Base-by-base conservation (phyloP, 2,113 vertebrate genomes). In the Nanorana parkeri region DNA sequence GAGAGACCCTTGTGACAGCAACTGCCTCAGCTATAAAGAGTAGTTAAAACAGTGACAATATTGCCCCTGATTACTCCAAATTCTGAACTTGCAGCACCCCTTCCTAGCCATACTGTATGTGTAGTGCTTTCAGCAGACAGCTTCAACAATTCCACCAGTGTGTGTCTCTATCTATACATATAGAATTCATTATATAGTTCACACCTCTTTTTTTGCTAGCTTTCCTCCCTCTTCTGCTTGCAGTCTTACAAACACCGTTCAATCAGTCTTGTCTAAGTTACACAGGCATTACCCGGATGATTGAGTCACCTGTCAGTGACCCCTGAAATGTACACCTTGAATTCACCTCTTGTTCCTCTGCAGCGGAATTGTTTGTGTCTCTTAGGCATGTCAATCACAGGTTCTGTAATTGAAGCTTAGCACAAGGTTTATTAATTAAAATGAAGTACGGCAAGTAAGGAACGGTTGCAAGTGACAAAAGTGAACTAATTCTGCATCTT, bases 311-410 rank as follows among this genome's bases (percentile, higher is more conserved):
- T 54, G 17, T 72, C 24, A 20, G 47, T 72, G 68, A 72, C 68
- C 68, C 23, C 11, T 72, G 68, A 72, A 72, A 72, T 54, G 51
- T 72, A 72, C 68, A 72, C 51, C 68, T 72, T 72, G 24, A 54
- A 54, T 54, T 72, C 68, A 71, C 47, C 26, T 51, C 16, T 52
- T 54, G 47, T 54, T 54, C 68, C 19, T 15, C 68, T 5, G 68
- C 41, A 52, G 17, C 7, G 21, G 19, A 26, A 28, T 72, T 28
- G 68, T 72, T 72, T 47, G 41, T 47, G 41, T 47, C 52, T 72
- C 68, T 24, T 72, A 55, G 51, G 26, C 68, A 24, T 51, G 47
- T 72, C 68, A 72, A 72, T 72, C 68, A 55, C 47, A 54, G 17
- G 21, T 23, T 72, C 19, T 72, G 52, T 72, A 54, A 72, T 72